These are phyloP conservation scores for Parnassius mnemosyne DNA, from an alignment of 2,888 invertebrate genomes.

Conservation along the genomic window DNA sequence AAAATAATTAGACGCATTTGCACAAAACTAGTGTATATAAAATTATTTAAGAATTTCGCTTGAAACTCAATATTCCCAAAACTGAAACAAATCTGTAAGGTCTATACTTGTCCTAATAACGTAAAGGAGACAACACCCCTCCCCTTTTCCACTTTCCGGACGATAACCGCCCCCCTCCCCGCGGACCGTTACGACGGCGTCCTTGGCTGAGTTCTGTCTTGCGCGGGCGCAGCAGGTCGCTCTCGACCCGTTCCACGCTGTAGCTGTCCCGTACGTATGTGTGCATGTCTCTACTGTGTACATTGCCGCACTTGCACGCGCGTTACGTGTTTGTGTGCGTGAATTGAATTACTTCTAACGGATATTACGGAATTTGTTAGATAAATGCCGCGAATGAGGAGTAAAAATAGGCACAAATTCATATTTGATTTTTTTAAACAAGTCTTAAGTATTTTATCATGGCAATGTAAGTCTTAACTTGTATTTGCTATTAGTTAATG, in stretches of 20 bases:
- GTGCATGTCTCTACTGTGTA: constrained; percentile 36
- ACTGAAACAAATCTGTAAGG: not conserved
- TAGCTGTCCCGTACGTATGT: constrained; percentile 63
- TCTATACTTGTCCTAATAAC: constrained; percentile 24
- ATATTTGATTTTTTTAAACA: not conserved
- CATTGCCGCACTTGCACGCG: constrained; percentile 26
- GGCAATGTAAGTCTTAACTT: no score
- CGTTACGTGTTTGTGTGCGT: constrained; percentile 44
- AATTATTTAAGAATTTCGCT: no score
- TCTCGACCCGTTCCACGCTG: constrained; percentile 74
- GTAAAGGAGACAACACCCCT: constrained; percentile 43
- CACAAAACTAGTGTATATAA: no score
- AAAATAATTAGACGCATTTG: no score
- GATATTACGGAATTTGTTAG: constrained; percentile 75
- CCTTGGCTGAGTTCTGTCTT: constrained; percentile 80
- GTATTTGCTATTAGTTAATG: no score
- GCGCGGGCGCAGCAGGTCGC: constrained; percentile 69
- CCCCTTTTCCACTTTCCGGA: constrained; percentile 20
- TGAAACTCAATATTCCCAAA: not conserved
- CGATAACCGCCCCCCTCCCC: constrained; percentile 34
- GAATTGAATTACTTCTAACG: constrained; percentile 73
- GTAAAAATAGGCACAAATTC: constrained; percentile 23
- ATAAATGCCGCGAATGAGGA: constrained; percentile 62
- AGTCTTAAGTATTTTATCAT: no score
- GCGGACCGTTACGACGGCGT: constrained; percentile 75